Conservation (phyloP, 2,113 vertebrate genomes). For the Puma concolor region DNA sequence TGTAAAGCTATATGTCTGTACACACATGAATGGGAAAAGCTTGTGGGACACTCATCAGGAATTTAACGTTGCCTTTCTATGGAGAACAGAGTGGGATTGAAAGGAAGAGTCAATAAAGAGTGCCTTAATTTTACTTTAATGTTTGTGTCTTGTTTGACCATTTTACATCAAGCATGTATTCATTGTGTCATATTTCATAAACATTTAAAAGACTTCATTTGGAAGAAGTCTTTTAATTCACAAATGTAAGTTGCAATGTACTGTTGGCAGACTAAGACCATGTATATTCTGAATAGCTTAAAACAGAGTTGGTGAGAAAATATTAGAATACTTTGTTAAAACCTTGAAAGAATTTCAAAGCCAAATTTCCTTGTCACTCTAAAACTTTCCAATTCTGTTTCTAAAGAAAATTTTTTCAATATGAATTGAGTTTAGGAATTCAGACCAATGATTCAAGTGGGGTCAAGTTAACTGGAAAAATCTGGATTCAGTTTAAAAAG, state of each 20-base stretch:
- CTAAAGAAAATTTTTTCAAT: not conserved
- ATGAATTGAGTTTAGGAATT: not conserved
- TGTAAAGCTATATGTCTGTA: not conserved
- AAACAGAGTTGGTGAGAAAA: not conserved
- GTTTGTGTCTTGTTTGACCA: not conserved
- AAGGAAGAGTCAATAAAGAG: not conserved
- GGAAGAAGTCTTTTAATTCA: slow-evolving; percentile 5
- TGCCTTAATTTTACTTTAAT: slow-evolving; percentile 36
- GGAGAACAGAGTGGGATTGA: not conserved
- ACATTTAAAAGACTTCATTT: not conserved
- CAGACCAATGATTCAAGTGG: not conserved
- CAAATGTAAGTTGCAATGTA: not conserved
- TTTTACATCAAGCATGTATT: not conserved
- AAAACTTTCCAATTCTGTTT: not conserved
- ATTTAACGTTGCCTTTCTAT: not conserved
- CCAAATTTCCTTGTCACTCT: not conserved
- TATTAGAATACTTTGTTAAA: not conserved
- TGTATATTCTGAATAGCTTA: not conserved
- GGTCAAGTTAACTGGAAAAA: not conserved
- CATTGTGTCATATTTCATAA: not conserved
- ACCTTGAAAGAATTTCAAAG: not conserved
- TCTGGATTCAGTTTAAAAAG: not conserved
- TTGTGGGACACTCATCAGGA: not conserved
- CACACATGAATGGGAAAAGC: not conserved
- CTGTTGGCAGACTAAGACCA: not conserved